Base-by-base conservation (phyloP, 2,888 invertebrate genomes). In the Lacanobia oleracea region DNA sequence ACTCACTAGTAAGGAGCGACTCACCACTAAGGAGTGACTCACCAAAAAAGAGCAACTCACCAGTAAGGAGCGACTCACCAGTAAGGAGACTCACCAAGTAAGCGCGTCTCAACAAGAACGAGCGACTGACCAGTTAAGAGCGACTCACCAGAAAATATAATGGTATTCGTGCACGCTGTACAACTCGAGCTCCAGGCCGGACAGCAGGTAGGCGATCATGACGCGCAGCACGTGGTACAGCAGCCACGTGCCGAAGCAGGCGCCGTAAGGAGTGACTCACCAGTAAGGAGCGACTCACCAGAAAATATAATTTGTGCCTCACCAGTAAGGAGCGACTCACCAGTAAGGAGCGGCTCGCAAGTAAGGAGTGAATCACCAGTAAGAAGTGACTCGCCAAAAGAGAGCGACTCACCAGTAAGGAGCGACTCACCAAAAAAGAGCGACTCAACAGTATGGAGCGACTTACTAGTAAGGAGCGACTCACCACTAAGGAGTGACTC, bases 121-220 rank as follows among this genome's bases (percentile, higher is more conserved):
- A n/a, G 9, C 9, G 3, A 89, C 95, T 95, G 85, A 98, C 99
- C 99, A 99, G 93, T n/a, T 0, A n/a, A 23, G 0, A n/a, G 9
- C 9, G 3, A 89, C 95, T 95, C 85, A 98, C 99, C 99, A 99
- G 93, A 98, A 99, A 85, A 99, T 98, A 91, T 99, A 99, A 87
- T 99, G 98, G 93, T 98, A 99, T 95, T 99, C 99, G 91, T 99
- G 99, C 37, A 98, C 97, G 73, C 99, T 98, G 94, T 99, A 99
- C 48, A 99, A 95, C 93, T 99, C 99, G 68, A 99, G 96, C 91
- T 99, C 99, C 87, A 99, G 98, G 0, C 99, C 99, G 33, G 99
- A 98, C 85, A 99, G 97, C 51, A 99, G 96, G 93, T 99, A 99
- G 90, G 99, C 98, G 87, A 99, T 98, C 99, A 99, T 99, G 48